Base-by-base conservation (phyloP, 2,797 vertebrate genomes). In the Channa striata region DNA sequence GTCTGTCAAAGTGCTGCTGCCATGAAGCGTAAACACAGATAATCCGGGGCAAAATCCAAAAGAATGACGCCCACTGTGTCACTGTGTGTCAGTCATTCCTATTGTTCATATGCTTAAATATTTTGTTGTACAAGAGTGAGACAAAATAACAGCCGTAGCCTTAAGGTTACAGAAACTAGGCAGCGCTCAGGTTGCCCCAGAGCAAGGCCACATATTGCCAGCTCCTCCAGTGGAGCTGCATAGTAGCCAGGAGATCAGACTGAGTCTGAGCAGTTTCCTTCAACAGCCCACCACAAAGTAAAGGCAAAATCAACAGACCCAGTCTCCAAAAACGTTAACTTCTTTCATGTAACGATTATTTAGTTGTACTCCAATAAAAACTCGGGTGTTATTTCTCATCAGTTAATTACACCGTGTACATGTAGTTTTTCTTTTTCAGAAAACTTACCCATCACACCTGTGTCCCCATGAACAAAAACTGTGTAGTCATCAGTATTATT, bases 281-380 rank as follows among this genome's bases (percentile, higher is more conserved):
- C 33, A 57, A 17, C 37, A 69, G 39, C 25, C 25, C 44, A 34
- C 20, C 20, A 42, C 68, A 77, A 50, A 30, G 23, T 23, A 39
- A n/a, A 68, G 3, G 5, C 9, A 20, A 14, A 43, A 57, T 63
- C 3, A 17, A 44, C 17, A 59, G 49, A 44, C 16, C 42, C 42
- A n/a, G 42, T 23, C 43, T 17, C 44, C 10, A 47, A 8, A 47
- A 36, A 59, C n/a, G n/a, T n/a, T n/a, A n/a, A 46, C 11, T 5
- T 21, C 6, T n/a, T 48, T 34, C 36, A 48, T 36, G 6, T 8
- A 43, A 13, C 12, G 4, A 11, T 20, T 6, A 46, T 19, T 20
- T 14, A 19, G 9, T 14, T 20, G 3, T 6, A 8, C 36, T 53
- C 25, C 25, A 30, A 30, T 0, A 46, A 14, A 11, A 19, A n/a